A percentile compares a stretch with the other conserved stretches of the same genome.
Evolutionary conservation across 2,888 invertebrate genomes (phyloP).

Genomic region (Phyllotreta cruciferae): DNA sequence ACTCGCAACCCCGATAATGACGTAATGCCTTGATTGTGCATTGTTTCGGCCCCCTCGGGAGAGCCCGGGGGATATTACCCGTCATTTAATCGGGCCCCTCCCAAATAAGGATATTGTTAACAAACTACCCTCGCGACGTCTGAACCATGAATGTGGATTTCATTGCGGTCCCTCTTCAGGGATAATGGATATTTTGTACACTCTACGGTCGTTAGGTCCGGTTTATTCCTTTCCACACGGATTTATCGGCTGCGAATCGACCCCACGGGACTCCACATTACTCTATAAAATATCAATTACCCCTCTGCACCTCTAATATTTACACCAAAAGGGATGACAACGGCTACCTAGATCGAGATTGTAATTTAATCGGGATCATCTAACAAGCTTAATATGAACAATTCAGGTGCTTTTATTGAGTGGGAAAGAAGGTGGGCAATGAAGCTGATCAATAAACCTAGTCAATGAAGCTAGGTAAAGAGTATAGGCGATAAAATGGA

Average conservation of each 20-base stretch:
- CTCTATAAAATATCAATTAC: conserved; percentile 9
- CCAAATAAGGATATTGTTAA: conserved; percentile 60
- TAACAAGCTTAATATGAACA: too few relatives aligned
- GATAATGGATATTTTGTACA: conserved; percentile 45
- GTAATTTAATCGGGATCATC: too few relatives aligned
- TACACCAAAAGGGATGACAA: too few relatives aligned
- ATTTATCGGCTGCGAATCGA: conserved; percentile 38
- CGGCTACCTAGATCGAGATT: too few relatives aligned
- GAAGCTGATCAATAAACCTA: too few relatives aligned
- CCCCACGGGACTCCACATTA: not conserved
- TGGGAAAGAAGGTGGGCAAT: too few relatives aligned
- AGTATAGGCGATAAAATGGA: too few relatives aligned
- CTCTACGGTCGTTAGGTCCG: conserved; percentile 38
- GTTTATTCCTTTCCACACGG: conserved; percentile 36
- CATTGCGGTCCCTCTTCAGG: conserved; percentile 32
- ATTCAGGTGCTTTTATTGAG: too few relatives aligned
- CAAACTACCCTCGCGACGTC: conserved; percentile 52
- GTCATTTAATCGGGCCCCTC: conserved; percentile 58
- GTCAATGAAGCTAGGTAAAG: too few relatives aligned
- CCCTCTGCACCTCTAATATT: too few relatives aligned
- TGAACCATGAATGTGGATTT: conserved; percentile 34
- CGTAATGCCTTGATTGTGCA: conserved; percentile 61
- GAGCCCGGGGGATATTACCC: conserved; percentile 52
- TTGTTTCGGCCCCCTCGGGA: conserved; percentile 58
- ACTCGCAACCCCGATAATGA: conserved; percentile 57